Conservation (phyloP, 1,140 invertebrate species). For the Neotoxoptera formosana region DNA sequence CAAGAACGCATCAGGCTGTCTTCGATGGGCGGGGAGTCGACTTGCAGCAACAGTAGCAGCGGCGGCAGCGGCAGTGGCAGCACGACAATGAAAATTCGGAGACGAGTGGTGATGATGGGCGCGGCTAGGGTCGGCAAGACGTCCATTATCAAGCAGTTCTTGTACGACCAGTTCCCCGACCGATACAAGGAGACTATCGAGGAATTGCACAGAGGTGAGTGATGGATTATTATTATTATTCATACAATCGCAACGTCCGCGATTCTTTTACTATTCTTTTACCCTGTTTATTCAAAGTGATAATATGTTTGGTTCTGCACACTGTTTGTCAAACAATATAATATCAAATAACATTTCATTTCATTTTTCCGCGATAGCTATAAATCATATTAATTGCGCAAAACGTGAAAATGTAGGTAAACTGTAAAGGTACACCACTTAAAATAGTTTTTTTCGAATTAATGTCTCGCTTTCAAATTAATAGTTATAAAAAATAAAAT, state of each 20-base stretch:
- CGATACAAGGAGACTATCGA: constrained; percentile 70
- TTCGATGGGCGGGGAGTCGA: constrained; percentile 61
- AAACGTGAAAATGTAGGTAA: neutral
- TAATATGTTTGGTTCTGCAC: neutral
- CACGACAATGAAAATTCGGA: constrained; percentile 62
- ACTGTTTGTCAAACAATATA: neutral
- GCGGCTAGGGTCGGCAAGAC: constrained; percentile 69
- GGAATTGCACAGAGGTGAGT: constrained; percentile 67
- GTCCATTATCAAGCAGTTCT: constrained; percentile 70
- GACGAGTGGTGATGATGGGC: constrained; percentile 65
- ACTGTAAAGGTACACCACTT: neutral
- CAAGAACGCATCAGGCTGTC: constrained; percentile 62
- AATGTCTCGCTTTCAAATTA: neutral
- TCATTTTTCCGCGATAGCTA: too few relatives aligned
- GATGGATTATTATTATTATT: neutral
- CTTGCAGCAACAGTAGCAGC: constrained; percentile 53
- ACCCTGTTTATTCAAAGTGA: neutral
- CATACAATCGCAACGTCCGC: neutral
- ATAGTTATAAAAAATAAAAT: neutral
- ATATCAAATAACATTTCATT: neutral
- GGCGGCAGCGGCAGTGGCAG: constrained; percentile 57
- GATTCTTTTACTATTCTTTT: neutral
- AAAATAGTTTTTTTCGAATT: neutral
- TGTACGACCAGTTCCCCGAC: constrained; percentile 67
- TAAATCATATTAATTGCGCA: neutral